These are phyloP conservation scores for Esox niger DNA, from an alignment of 2,113 vertebrate genomes.

Conservation along the genomic window DNA sequence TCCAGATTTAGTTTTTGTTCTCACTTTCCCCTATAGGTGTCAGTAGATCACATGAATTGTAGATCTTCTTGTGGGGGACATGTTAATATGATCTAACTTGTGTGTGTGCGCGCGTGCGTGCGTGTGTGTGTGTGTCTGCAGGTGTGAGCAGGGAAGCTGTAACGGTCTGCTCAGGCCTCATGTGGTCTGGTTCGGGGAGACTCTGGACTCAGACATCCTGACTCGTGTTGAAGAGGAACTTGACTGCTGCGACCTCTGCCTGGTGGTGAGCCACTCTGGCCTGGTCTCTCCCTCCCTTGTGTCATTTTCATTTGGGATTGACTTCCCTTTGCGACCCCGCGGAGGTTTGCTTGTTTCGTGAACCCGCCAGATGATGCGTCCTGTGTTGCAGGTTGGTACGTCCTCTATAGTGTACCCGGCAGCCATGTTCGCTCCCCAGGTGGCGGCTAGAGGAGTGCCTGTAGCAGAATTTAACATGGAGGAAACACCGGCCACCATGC, in stretches of 20 bases:
- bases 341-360: background rate
- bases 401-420: constrained; percentile 95
- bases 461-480: constrained; percentile 96
- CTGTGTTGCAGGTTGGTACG: constrained; percentile 82
- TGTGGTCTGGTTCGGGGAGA: constrained; percentile 96
- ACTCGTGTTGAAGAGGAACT: constrained; percentile 80
- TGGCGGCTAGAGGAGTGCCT: constrained; percentile 84
- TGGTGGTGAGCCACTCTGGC: constrained; percentile 77
- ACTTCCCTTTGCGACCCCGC: background rate
- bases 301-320: background rate
- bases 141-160: constrained; percentile 83
- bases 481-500: constrained; percentile 82
- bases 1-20: background rate
- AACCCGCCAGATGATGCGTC: constrained; percentile 5
- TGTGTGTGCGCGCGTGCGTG: background rate
- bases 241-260: constrained; percentile 88
- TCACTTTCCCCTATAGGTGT: constrained; percentile 32
- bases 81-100: background rate
- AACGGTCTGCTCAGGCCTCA: constrained; percentile 87
- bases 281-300: background rate
- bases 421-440: constrained; percentile 94
- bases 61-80: background rate
- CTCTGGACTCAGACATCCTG: constrained; percentile 82
- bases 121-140: constrained; percentile 45
- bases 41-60: constrained; percentile 16